Evolutionary conservation across 2,888 invertebrate species (phyloP), one percentile per base, ranked within the genome.

Genomic region (Rhingia campestris): DNA sequence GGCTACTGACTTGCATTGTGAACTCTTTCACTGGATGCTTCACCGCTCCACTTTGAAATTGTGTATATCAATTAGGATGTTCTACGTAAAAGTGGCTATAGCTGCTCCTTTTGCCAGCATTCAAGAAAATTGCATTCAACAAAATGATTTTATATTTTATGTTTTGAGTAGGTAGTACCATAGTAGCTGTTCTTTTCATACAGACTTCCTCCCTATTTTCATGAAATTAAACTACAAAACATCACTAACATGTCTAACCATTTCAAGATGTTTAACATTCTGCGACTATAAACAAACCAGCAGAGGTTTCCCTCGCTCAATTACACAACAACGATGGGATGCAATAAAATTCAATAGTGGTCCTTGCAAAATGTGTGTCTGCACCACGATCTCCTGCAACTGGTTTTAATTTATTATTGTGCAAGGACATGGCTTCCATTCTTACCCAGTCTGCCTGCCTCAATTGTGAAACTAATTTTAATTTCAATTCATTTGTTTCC

Each of bases 131-230:
- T 54, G 6, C 33, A 67, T 54, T 75, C 59, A 67, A 47, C 53
- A 53, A 75, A 76, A 76, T 76, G 67, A 61, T 61, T 76, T 76
- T 76, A 45, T 67, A 35, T 59, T 59, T 75, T 75, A 58, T n/a
- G 14, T 56, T 12, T 33, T 9, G 14, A 14, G 10, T 7, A 22
- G 22, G 22, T 22, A 22, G 22, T 22, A 2, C 6, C 35, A 30
- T 43, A 41, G 14, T n/a, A n/a, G n/a, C 33, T 33, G 22, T 41
- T 30, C 32, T 33, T 5, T 43, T 6, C 43, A 32, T 35, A 12
- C 22, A 22, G 22, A 22, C 2, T 22, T 22, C 22, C 22, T 22
- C 22, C 22, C 22, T 2, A 22, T 22, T 22, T 22, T 41, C 45
- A 54, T 9, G 47, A 22, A 54, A 56, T 43, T 43, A 39, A 58